These are phyloP conservation scores for Sebastiscus albofasciatus DNA, from an alignment of 2,797 vertebrate species.

Conservation along the genomic window DNA sequence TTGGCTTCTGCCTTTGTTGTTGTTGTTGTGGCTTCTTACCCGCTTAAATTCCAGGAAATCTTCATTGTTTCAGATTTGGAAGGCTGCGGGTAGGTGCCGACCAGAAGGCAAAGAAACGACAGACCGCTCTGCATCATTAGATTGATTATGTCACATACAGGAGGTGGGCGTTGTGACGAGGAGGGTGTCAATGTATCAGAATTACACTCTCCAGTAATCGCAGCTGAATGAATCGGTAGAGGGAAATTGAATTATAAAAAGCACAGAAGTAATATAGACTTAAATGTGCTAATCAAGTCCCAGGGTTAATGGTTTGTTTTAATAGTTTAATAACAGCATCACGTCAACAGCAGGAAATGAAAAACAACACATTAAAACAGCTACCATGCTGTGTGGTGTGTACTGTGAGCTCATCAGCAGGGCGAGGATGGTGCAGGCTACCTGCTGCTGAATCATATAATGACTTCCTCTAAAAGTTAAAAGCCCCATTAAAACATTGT, in stretches of 20 bases:
- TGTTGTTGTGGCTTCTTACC: not conserved
- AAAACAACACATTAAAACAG: not conserved
- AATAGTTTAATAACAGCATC: not conserved
- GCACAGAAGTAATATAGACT: not conserved
- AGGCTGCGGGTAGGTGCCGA: not conserved
- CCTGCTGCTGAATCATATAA: not conserved
- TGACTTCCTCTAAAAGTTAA: not conserved
- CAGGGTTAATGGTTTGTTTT: not conserved
- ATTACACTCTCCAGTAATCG: conserved; percentile 9
- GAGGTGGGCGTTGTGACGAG: conserved; percentile 5
- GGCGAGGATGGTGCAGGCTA: not conserved
- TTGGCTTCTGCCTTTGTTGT: not conserved
- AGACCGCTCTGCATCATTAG: not conserved
- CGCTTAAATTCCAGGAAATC: not conserved
- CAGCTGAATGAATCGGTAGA: conserved; percentile 7
- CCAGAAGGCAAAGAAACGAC: not conserved
- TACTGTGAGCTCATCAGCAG: not conserved
- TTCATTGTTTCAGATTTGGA: not conserved
- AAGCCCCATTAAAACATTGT: not conserved
- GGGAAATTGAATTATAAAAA: not conserved
- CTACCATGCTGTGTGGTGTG: not conserved
- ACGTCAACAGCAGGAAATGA: not conserved
- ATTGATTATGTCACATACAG: conserved; percentile 23
- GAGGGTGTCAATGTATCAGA: conserved; percentile 21
- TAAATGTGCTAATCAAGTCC: not conserved